These are phyloP conservation scores for Bilobella aurantiaca DNA, from an alignment of 1,140 invertebrate species.

Conservation along the genomic window DNA sequence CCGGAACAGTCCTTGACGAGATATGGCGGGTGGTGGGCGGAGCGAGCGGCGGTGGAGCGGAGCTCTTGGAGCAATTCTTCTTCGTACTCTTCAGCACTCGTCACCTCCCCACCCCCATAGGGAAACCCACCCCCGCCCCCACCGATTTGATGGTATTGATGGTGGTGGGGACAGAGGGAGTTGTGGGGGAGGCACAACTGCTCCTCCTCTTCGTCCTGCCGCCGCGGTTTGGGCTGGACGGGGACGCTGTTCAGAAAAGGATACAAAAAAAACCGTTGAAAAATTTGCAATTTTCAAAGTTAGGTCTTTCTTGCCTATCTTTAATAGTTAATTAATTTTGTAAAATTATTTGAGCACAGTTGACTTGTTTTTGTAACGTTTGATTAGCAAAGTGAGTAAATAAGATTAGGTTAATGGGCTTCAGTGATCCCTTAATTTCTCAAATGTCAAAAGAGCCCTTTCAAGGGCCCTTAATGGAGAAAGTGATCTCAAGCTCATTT, in stretches of 20 bases:
- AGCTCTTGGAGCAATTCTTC: constrained; percentile 30
- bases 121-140: constrained; percentile 23
- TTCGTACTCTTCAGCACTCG: constrained; percentile 23
- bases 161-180: constrained; percentile 20
- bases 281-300: too few relatives aligned
- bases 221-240: neutral
- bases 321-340: too few relatives aligned
- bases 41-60: constrained; percentile 20
- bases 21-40: constrained; percentile 19
- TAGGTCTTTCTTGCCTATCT: too few relatives aligned
- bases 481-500: too few relatives aligned
- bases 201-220: constrained; percentile 22
- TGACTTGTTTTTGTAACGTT: too few relatives aligned
- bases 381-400: too few relatives aligned
- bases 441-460: too few relatives aligned
- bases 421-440: too few relatives aligned
- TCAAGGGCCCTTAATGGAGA: too few relatives aligned
- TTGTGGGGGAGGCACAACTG: neutral
- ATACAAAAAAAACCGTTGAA: neutral
- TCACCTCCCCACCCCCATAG: constrained; percentile 26
- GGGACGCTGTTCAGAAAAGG: constrained; percentile 6
- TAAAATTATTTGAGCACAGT: too few relatives aligned
- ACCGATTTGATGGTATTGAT: constrained; percentile 24
- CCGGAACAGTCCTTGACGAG: constrained; percentile 25
- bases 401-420: too few relatives aligned